phyloP scores from a whole-genome alignment of 2,888 invertebrate species.

The Neoaliturus tenellus region DNA sequence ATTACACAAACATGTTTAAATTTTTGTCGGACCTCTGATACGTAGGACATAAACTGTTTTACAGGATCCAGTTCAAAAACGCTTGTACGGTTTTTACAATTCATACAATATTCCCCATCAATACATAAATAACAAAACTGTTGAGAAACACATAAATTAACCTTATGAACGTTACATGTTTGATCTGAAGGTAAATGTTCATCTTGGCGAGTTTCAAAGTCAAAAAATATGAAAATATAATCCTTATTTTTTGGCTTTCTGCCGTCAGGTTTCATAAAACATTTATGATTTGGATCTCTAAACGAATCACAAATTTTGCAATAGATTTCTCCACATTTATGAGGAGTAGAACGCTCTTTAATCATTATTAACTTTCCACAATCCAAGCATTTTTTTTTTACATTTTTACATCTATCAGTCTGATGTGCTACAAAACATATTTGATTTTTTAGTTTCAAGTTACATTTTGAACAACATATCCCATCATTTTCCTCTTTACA shows the following conservation, averaged over 20 bases:
- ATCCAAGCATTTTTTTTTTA: neutral
- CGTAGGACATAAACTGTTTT: neutral
- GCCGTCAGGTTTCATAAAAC: conserved; percentile 54
- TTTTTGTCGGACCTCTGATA: neutral
- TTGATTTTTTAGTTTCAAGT: neutral
- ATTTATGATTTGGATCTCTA: conserved; percentile 2
- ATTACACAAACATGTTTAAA: conserved; percentile 21
- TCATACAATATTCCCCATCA: neutral
- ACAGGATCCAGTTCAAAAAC: conserved; percentile 27
- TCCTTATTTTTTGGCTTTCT: conserved; percentile 40
- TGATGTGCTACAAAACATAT: neutral
- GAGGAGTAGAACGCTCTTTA: neutral
- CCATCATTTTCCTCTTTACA: conserved; percentile 12
- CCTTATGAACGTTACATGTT: neutral
- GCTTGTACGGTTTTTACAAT: neutral
- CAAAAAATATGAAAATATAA: conserved; percentile 62
- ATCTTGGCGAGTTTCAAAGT: conserved; percentile 63
- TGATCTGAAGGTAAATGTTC: conserved; percentile 24
- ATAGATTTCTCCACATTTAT: conserved; percentile 55
- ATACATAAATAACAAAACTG: conserved; percentile 15
- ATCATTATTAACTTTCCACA: neutral
- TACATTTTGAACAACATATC: neutral
- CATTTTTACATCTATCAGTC: neutral
- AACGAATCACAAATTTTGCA: conserved; percentile 58
- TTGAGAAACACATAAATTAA: conserved; percentile 29